phyloP scores from a whole-genome alignment of 2,888 invertebrate species.

The Portevinia maculata region DNA sequence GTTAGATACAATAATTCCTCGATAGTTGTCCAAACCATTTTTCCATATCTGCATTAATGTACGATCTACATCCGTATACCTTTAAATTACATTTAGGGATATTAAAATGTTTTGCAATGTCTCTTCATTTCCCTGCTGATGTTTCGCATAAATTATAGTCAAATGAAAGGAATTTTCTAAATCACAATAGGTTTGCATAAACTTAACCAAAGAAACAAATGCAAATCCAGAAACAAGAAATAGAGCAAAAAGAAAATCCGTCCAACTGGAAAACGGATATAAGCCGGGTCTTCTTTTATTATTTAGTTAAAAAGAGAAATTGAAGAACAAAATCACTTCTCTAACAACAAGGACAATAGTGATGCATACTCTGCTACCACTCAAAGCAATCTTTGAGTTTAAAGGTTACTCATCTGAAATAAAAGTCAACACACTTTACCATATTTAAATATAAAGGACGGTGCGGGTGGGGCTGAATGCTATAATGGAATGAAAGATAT shows the following conservation, averaged over 20 bases:
- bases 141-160: slow-evolving; percentile 61
- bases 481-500: slow-evolving; percentile 55
- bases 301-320: slow-evolving; percentile 8
- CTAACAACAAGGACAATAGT: slow-evolving; percentile 45
- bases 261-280: slow-evolving; percentile 49
- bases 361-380: slow-evolving; percentile 31
- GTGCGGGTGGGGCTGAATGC: background rate
- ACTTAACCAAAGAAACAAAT: slow-evolving; percentile 16
- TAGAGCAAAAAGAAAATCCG: slow-evolving; percentile 18
- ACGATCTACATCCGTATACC: background rate
- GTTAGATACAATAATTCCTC: too few species aligned
- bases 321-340: slow-evolving; percentile 55
- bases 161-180: slow-evolving; percentile 31
- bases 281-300: slow-evolving; percentile 19
- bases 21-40: background rate
- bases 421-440: slow-evolving; percentile 64
- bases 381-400: slow-evolving; percentile 24
- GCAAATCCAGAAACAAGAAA: background rate
- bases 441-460: slow-evolving; percentile 27
- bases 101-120: background rate
- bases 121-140: slow-evolving; percentile 13
- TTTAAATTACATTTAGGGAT: slow-evolving; percentile 52
- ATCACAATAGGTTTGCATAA: slow-evolving; percentile 48
- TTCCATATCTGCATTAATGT: background rate
- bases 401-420: slow-evolving; percentile 62